phyloP scores from a whole-genome alignment of 2,797 vertebrate species.

The Thalassophryne amazonica region DNA sequence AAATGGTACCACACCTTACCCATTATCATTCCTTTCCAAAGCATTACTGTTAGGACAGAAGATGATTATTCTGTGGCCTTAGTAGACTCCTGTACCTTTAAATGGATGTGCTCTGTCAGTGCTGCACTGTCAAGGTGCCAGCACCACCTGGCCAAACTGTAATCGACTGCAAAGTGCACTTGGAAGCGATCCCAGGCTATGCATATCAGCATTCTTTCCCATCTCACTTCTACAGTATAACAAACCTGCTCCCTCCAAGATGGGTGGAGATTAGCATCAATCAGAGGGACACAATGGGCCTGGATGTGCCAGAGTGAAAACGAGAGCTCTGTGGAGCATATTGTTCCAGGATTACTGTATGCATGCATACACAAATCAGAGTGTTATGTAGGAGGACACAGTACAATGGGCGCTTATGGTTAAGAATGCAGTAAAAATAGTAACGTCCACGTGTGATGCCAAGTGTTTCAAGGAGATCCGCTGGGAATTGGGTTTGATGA shows the following conservation, averaged over 20 bases:
- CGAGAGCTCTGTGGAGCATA: slow-evolving; percentile 22
- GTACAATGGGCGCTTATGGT: slow-evolving; percentile 29
- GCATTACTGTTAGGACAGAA: slow-evolving; percentile 19
- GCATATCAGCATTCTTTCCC: slow-evolving; percentile 55
- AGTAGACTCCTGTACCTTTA: slow-evolving; percentile 57
- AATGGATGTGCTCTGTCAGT: slow-evolving; percentile 58
- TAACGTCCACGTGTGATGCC: slow-evolving; percentile 31
- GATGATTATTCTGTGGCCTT: slow-evolving; percentile 47
- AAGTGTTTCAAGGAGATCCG: slow-evolving; percentile 25
- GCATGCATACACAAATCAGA: slow-evolving; percentile 35
- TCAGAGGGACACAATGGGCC: slow-evolving; percentile 43
- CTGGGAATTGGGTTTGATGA: slow-evolving; percentile 58
- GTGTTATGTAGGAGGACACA: slow-evolving; percentile 50
- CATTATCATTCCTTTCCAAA: slow-evolving; percentile 31
- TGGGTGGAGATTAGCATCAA: slow-evolving; percentile 61
- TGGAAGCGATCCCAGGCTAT: slow-evolving; percentile 60
- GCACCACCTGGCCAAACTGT: slow-evolving; percentile 72
- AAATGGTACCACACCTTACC: slow-evolving; percentile 14
- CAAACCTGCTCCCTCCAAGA: slow-evolving; percentile 47
- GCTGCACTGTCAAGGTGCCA: slow-evolving; percentile 61
- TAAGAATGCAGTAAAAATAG: slow-evolving; percentile 57
- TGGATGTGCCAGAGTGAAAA: slow-evolving; percentile 40
- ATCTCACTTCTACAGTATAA: slow-evolving; percentile 40
- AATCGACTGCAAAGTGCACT: slow-evolving; percentile 73
- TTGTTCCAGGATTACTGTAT: slow-evolving; percentile 61